A percentile compares a stretch with the other conserved stretches of the same genome.
phyloP scores from a whole-genome alignment of 2,888 invertebrate species.

The Camptogramma bilineatum region DNA sequence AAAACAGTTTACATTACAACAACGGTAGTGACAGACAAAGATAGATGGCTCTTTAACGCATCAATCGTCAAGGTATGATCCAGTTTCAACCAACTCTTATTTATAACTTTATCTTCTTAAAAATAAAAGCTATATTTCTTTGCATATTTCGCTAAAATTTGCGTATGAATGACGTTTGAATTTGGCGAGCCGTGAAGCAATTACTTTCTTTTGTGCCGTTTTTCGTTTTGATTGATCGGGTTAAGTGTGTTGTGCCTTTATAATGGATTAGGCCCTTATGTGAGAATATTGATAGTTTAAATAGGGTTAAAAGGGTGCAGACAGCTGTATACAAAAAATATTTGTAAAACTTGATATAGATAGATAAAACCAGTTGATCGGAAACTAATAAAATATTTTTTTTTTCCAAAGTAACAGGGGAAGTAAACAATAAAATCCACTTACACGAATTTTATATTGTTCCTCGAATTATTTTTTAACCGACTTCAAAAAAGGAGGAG shows the following conservation, averaged over 20 bases:
- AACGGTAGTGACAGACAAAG: constrained; percentile 35
- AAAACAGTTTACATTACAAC: constrained; percentile 28
- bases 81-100: constrained; percentile 19
- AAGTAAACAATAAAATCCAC: too few species aligned
- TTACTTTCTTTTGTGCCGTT: constrained; percentile 36
- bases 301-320: constrained; percentile 6
- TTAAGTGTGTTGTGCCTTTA: constrained; percentile 36
- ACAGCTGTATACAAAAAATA: constrained; percentile 12
- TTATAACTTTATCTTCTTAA: constrained; percentile 1
- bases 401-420: too few species aligned
- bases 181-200: constrained; percentile 36
- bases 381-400: not conserved
- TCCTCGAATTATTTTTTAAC: too few species aligned
- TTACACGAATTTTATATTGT: too few species aligned
- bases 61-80: constrained; percentile 36
- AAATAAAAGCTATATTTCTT: constrained; percentile 11
- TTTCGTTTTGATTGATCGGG: constrained; percentile 37
- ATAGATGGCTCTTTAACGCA: constrained; percentile 35
- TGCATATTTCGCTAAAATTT: constrained; percentile 20
- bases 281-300: constrained; percentile 19
- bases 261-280: constrained; percentile 33
- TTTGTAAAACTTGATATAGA: not conserved
- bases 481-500: too few species aligned
- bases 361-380: not conserved
- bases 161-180: constrained; percentile 31